Evolutionary conservation across 1,140 invertebrate genomes (phyloP).

Genomic region (Anagrus nilaparvatae): DNA sequence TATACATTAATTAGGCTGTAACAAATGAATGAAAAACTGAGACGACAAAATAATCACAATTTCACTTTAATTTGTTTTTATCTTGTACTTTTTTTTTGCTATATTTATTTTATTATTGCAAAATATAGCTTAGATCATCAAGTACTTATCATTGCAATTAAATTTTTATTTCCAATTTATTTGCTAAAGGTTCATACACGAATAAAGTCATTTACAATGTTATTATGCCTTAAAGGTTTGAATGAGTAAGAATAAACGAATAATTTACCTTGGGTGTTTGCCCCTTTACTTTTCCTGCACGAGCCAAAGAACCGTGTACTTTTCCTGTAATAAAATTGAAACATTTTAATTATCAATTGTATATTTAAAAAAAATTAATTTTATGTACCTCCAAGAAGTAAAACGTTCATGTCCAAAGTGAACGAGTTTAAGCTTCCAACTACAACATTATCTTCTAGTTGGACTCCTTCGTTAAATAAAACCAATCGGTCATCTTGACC

Average conservation of each 20-base stretch:
- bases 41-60: constrained; percentile 16
- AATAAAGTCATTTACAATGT: too few species aligned
- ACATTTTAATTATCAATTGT: constrained; percentile 9
- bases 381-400: constrained; percentile 79
- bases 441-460: constrained; percentile 56
- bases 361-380: constrained; percentile 6
- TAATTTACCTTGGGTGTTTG: constrained; percentile 93
- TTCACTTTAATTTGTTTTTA: constrained; percentile 28
- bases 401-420: constrained; percentile 71
- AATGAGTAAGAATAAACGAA: background rate
- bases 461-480: too few species aligned
- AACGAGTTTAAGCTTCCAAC: constrained; percentile 52
- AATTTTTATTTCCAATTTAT: too few species aligned
- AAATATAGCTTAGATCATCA: constrained; percentile 23
- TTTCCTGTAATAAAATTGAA: constrained; percentile 49
- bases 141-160: too few species aligned
- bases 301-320: constrained; percentile 97
- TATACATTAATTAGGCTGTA: constrained; percentile 10
- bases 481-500: too few species aligned
- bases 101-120: constrained; percentile 10
- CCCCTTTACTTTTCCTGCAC: constrained; percentile 99
- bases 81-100: constrained; percentile 24
- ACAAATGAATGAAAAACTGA: constrained; percentile 26
- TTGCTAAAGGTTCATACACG: too few species aligned
- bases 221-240: background rate